Conservation (phyloP, 2,797 vertebrate species). For the Monodelphis domestica region DNA sequence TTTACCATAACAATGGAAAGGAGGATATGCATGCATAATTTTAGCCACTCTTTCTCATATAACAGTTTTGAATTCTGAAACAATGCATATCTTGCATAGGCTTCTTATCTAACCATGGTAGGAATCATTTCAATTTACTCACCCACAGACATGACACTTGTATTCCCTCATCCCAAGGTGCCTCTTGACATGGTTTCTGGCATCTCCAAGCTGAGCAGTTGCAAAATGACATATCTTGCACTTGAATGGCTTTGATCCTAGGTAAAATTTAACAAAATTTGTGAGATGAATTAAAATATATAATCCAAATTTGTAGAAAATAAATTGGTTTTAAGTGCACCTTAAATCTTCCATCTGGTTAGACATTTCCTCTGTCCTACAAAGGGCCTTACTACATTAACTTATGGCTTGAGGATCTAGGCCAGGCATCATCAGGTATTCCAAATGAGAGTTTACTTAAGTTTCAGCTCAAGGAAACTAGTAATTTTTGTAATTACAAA, state of each 20-base stretch:
- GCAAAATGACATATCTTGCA: slow-evolving; percentile 99
- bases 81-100: slow-evolving; percentile 81
- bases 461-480: slow-evolving; percentile 62
- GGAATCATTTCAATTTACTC: slow-evolving; percentile 87
- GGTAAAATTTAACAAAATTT: slow-evolving; percentile 86
- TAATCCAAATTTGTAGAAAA: slow-evolving; percentile 78
- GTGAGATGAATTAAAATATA: slow-evolving; percentile 83
- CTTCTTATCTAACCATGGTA: slow-evolving; percentile 74
- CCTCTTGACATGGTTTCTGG: slow-evolving; percentile 98
- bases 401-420: slow-evolving; percentile 67
- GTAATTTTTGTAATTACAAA: slow-evolving; percentile 66
- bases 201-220: slow-evolving; percentile 98
- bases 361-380: slow-evolving; percentile 77
- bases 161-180: slow-evolving; percentile 99
- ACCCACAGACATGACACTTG: slow-evolving; percentile 99
- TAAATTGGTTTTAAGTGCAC: slow-evolving; percentile 71
- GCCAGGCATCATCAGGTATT: slow-evolving; percentile 46
- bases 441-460: slow-evolving; percentile 67
- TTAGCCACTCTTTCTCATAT: slow-evolving; percentile 85
- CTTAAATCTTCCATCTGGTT: slow-evolving; percentile 77
- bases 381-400: slow-evolving; percentile 65
- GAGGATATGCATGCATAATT: slow-evolving; percentile 87
- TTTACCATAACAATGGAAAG: slow-evolving; percentile 91
- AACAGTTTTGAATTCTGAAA: slow-evolving; percentile 82
- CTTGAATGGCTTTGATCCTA: slow-evolving; percentile 99